Evolutionary conservation across 2,113 vertebrate genomes (phyloP), one percentile per base, ranked within the genome.

Genomic region (Megaceryle maxima): DNA sequence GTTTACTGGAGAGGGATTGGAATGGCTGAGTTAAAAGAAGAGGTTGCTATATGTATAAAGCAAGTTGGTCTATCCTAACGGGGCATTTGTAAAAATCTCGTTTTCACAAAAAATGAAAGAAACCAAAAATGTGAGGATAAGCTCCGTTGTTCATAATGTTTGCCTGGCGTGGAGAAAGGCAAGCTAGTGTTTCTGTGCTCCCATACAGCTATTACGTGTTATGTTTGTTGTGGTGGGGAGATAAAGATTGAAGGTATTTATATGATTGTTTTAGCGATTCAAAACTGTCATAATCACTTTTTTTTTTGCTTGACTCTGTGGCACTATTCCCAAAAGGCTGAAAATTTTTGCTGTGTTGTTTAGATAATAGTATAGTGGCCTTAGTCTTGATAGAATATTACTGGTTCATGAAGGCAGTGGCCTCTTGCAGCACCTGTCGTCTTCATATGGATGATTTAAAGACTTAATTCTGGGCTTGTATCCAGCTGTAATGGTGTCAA

Each of bases 381-480:
- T 56, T 66, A 44, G 70, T 37, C 16, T 28, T 76, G 53, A 46
- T n/a, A 76, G 51, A 84, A 16, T 84, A 39, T 75, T 87, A 55
- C 0, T 1, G 6, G 91, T 94, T 92, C 12, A 6, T 33, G 37
- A 75, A 78, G 69, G 83, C 74, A 90, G 6, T 33, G 57, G 44
- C 69, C 95, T 91, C 69, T 62, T 88, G 6, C 10, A 69, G n/a
- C 92, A 92, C 85, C 90, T 93, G 69, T 81, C 18, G 4, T 87
- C 60, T 88, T 93, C 57, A 56, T 90, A 73, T 84, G 57, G 31
- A 16, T 85, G 83, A 87, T 76, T 90, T 88, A 92, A 92, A 87
- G 69, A 60, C 48, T 81, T 78, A n/a, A 55, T 91, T 88, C 86
- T 84, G 83, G 69, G 69, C 31, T 87, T 79, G 26, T 78, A 56